Evolutionary conservation across 2,888 invertebrate genomes (phyloP).

Genomic region (Cataglyphis albicans): DNA sequence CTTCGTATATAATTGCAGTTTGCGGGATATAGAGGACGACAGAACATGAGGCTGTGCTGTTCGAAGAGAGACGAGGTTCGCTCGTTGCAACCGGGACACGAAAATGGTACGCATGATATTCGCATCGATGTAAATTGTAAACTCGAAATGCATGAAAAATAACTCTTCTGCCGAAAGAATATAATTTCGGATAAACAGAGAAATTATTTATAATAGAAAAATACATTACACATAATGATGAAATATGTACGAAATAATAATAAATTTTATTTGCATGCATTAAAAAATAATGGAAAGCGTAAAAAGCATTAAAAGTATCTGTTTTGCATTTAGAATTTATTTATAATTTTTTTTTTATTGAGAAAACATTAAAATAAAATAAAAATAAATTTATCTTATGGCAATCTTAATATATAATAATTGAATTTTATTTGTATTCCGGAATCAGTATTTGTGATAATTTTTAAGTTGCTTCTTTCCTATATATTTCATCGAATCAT

Average conservation of each 20-base stretch:
- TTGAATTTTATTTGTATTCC: background rate
- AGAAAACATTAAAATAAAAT: background rate
- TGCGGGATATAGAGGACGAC: constrained; percentile 63
- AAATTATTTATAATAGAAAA: background rate
- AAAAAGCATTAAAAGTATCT: background rate
- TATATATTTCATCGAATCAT: background rate
- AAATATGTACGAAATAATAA: background rate
- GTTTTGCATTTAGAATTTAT: background rate
- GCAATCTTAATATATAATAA: background rate
- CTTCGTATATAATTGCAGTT: constrained; percentile 62
- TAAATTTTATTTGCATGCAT: background rate
- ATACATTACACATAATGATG: background rate
- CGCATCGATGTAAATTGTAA: constrained; percentile 22
- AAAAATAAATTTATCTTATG: background rate
- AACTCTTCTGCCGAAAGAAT: background rate
- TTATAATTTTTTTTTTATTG: background rate
- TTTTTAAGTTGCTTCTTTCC: background rate
- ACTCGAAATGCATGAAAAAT: constrained; percentile 11
- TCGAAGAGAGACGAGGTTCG: constrained; percentile 55
- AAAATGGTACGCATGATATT: constrained; percentile 62
- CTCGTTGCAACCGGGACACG: constrained; percentile 15
- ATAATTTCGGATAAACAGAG: constrained; percentile 6
- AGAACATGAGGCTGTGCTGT: constrained; percentile 68
- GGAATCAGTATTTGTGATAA: background rate
- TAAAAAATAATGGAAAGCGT: background rate